These are phyloP conservation scores for Prosopocoilus inquinatus DNA, from an alignment of 2,888 invertebrate genomes.

Conservation along the genomic window DNA sequence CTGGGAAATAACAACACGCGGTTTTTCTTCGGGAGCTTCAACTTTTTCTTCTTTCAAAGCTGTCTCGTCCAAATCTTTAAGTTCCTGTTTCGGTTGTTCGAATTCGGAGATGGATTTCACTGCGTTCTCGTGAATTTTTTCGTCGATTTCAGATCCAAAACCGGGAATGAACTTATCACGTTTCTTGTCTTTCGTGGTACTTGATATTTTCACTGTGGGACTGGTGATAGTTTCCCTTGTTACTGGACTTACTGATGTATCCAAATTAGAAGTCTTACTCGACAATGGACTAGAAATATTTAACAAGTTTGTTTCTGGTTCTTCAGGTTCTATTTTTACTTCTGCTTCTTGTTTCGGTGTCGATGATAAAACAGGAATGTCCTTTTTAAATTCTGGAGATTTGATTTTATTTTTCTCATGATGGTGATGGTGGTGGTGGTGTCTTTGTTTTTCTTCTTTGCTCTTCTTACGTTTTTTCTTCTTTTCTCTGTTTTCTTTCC, in stretches of 20 bases:
- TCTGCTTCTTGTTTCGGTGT: no score
- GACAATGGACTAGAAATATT: conserved; percentile 57
- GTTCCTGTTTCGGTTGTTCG: conserved; percentile 42
- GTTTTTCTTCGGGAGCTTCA: conserved; percentile 64
- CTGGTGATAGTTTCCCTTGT: conserved; percentile 49
- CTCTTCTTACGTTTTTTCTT: conserved; percentile 84
- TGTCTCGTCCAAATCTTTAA: conserved; percentile 17
- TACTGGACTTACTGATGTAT: conserved; percentile 41
- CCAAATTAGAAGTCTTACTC: conserved; percentile 43
- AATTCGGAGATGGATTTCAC: conserved; percentile 74
- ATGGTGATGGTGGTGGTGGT: conserved; percentile 64
- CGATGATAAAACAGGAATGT: conserved; percentile 13
- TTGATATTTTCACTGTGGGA: conserved; percentile 59
- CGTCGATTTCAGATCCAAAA: conserved; percentile 65
- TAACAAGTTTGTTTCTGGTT: conserved; percentile 60
- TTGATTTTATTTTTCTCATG: conserved; percentile 54
- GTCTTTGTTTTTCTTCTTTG: conserved; percentile 72
- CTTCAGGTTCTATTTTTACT: conserved; percentile 24
- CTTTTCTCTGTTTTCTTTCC: conserved; percentile 69
- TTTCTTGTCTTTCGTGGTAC: conserved; percentile 50
- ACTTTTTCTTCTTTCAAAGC: conserved; percentile 43
- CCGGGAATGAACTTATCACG: conserved; percentile 66
- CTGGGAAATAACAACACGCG: conserved; percentile 81
- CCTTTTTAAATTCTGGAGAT: conserved; percentile 39
- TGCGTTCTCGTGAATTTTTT: conserved; percentile 73